These are phyloP conservation scores for Flexamia atlantica DNA, from an alignment of 2,888 invertebrate genomes.

Conservation along the genomic window DNA sequence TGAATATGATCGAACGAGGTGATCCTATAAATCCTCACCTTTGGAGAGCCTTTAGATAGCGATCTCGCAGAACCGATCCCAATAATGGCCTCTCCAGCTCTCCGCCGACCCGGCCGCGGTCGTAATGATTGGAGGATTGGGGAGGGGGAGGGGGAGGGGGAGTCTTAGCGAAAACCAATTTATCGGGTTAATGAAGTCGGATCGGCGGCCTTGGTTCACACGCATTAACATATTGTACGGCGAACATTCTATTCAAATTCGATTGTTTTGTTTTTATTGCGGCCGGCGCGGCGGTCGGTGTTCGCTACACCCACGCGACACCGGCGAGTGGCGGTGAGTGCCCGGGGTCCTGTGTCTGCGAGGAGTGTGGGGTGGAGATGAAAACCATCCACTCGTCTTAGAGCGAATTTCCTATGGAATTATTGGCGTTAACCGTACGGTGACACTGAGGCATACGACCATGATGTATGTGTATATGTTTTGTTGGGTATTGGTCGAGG, in stretches of 20 bases:
- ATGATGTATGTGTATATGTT: no score
- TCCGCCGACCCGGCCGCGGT: not conserved
- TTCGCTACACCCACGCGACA: not conserved
- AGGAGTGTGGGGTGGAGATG: no score
- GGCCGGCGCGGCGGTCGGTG: not conserved
- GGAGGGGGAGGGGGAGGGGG: not conserved
- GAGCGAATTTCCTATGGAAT: no score
- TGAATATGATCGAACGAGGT: no score
- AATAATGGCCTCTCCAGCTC: not conserved
- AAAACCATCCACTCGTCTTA: no score
- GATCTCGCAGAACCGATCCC: constrained; percentile 22
- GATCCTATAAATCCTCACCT: not conserved
- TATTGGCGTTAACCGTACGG: no score
- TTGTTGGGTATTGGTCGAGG: no score
- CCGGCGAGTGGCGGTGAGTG: not conserved
- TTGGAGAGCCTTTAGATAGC: constrained; percentile 6
- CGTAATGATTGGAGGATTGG: not conserved
- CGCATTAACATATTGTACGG: constrained; percentile 43
- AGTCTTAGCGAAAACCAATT: constrained; percentile 37
- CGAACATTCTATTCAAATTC: constrained; percentile 56
- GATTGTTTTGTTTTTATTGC: constrained; percentile 47
- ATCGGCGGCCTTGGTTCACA: constrained; percentile 45
- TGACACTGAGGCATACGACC: no score
- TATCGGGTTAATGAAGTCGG: constrained; percentile 48
- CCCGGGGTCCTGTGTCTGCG: no score